These are phyloP conservation scores for Volucella inflata DNA, from an alignment of 2,888 invertebrate genomes.

Conservation along the genomic window DNA sequence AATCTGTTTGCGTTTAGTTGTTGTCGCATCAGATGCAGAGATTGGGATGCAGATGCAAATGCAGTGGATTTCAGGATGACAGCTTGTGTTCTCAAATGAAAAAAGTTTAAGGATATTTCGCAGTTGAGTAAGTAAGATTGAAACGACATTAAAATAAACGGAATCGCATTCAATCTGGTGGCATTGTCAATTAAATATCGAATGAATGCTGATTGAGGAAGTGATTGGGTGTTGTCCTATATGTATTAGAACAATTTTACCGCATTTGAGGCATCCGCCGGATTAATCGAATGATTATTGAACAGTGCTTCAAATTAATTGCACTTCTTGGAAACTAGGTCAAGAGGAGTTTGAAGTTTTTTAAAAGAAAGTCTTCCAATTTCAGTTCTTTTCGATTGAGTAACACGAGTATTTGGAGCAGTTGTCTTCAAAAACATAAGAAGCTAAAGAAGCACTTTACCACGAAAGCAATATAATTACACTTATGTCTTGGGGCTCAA, in stretches of 20 bases:
- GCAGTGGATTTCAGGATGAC: too few species aligned
- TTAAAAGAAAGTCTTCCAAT: conserved; percentile 16
- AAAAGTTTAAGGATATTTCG: conserved; percentile 69
- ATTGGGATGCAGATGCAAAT: conserved; percentile 17
- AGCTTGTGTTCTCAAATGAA: conserved; percentile 56
- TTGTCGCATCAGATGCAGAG: conserved; percentile 60
- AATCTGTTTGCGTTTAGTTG: conserved; percentile 58
- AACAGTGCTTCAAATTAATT: conserved; percentile 65
- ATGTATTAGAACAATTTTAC: conserved; percentile 27
- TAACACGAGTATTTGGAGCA: conserved; percentile 22
- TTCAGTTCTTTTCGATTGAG: conserved; percentile 40
- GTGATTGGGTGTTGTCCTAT: neutral
- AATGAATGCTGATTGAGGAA: neutral
- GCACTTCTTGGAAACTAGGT: conserved; percentile 58
- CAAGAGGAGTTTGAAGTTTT: conserved; percentile 38
- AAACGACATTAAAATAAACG: conserved; percentile 37
- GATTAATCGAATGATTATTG: conserved; percentile 60
- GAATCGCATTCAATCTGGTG: conserved; percentile 39
- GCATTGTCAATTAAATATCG: neutral
- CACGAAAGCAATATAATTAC: neutral
- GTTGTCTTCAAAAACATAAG: conserved; percentile 2
- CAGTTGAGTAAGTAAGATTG: conserved; percentile 62
- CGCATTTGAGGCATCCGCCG: conserved; percentile 35
- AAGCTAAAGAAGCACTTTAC: neutral
- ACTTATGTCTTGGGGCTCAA: neutral